These are phyloP conservation scores for Cinclus cinclus DNA, from an alignment of 2,113 vertebrate species.

Conservation along the genomic window DNA sequence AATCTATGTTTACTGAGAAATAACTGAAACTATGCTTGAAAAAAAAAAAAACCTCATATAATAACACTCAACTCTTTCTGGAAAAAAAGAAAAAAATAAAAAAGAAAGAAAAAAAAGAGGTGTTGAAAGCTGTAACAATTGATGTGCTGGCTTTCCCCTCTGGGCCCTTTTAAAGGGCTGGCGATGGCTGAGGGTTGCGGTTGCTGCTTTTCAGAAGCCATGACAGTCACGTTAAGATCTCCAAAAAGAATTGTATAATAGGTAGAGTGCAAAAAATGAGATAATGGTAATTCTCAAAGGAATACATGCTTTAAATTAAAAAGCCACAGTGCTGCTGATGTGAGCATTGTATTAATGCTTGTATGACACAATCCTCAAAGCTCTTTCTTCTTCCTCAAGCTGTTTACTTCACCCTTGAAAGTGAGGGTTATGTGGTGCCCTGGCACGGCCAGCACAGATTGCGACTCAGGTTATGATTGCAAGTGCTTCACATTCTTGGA, in stretches of 20 bases:
- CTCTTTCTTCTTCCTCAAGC: neutral
- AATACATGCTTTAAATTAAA: slow-evolving; percentile 60
- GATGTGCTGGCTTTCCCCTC: slow-evolving; percentile 57
- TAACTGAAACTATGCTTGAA: slow-evolving; percentile 12
- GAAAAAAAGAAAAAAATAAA: neutral
- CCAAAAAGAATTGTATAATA: slow-evolving; percentile 34
- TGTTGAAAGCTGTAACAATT: slow-evolving; percentile 57
- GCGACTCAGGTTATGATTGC: neutral
- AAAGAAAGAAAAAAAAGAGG: neutral
- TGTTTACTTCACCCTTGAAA: neutral
- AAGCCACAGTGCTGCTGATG: slow-evolving; percentile 27
- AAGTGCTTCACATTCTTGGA: neutral
- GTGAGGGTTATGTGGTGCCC: neutral
- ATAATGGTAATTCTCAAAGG: slow-evolving; percentile 45
- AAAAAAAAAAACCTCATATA: slow-evolving; percentile 33
- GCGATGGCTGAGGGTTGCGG: slow-evolving; percentile 16
- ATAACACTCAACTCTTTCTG: slow-evolving; percentile 50
- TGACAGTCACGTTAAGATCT: slow-evolving; percentile 50
- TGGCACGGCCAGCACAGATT: neutral
- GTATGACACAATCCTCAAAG: neutral
- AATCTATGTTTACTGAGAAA: slow-evolving; percentile 47
- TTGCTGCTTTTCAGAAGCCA: slow-evolving; percentile 41
- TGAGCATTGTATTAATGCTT: slow-evolving; percentile 39
- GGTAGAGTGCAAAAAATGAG: slow-evolving; percentile 51
- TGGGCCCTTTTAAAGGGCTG: slow-evolving; percentile 55